phyloP scores from a whole-genome alignment of 2,888 invertebrate species.

The Machimus atricapillus region DNA sequence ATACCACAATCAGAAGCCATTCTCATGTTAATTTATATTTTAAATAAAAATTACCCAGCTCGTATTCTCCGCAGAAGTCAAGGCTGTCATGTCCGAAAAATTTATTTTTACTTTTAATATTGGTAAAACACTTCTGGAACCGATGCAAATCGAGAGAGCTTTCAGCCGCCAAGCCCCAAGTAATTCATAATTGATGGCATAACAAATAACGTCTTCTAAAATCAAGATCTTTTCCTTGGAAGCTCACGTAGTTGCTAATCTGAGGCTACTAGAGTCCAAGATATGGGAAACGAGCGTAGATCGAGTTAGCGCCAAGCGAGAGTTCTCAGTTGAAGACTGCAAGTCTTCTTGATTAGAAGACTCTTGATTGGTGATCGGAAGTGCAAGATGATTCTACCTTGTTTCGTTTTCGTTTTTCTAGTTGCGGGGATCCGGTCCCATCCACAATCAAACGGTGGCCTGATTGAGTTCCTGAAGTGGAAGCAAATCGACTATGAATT shows the following conservation, averaged over 20 bases:
- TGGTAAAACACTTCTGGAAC: background rate
- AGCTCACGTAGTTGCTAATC: background rate
- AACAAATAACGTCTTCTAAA: background rate
- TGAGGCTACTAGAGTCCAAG: background rate
- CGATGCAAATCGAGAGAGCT: background rate
- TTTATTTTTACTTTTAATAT: background rate
- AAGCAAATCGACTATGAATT: constrained; percentile 59
- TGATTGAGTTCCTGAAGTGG: constrained; percentile 59
- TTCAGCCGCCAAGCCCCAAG: background rate
- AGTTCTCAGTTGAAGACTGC: background rate
- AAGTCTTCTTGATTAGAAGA: background rate
- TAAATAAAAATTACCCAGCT: background rate
- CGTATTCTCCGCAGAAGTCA: background rate
- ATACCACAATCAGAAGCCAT: background rate
- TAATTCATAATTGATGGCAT: background rate
- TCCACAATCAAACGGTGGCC: constrained; percentile 50
- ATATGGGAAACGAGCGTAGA: background rate
- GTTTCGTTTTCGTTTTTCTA: background rate
- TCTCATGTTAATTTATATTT: background rate
- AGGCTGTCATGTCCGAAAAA: background rate
- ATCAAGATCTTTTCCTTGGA: background rate
- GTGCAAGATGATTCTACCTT: background rate
- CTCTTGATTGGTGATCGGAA: background rate
- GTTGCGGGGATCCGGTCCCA: background rate
- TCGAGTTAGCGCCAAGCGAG: background rate